phyloP scores from a whole-genome alignment of 2,113 vertebrate genomes.

The Kryptolebias marmoratus region DNA sequence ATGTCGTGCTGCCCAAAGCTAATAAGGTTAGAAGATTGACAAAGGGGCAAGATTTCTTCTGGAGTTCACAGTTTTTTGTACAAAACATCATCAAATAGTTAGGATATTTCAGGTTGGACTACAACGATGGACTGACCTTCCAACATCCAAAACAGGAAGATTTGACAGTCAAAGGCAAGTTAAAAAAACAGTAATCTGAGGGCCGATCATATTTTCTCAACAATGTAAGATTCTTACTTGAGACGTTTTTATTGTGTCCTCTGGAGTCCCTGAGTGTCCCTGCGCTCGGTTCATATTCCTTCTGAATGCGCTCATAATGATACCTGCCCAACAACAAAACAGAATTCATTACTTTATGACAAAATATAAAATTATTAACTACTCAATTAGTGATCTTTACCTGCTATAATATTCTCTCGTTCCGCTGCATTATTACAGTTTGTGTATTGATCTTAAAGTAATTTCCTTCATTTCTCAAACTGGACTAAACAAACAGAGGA shows the following conservation, averaged over 20 bases:
- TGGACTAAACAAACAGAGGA: neutral
- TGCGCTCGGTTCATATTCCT: conserved; percentile 43
- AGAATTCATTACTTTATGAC: neutral
- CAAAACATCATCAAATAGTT: neutral
- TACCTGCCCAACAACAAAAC: conserved; percentile 58
- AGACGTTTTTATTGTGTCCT: conserved; percentile 6
- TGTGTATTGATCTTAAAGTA: neutral
- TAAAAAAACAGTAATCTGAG: neutral
- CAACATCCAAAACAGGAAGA: neutral
- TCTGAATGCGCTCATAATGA: conserved; percentile 65
- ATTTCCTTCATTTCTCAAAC: neutral
- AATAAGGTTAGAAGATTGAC: neutral
- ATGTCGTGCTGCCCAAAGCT: neutral
- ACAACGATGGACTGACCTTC: neutral
- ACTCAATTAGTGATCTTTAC: neutral
- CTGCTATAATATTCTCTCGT: neutral
- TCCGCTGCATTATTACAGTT: neutral
- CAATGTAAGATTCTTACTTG: conserved; percentile 51
- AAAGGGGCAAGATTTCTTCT: neutral
- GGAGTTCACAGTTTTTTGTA: neutral
- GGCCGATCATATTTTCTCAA: neutral
- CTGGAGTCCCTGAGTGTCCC: conserved; percentile 6
- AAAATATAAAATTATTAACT: neutral
- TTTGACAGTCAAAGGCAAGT: neutral
- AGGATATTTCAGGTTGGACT: neutral